Percentiles rank a stretch among this genome's conserved stretches.
phyloP scores from a whole-genome alignment of 2,797 vertebrate genomes.

The Gallinago solitaria region DNA sequence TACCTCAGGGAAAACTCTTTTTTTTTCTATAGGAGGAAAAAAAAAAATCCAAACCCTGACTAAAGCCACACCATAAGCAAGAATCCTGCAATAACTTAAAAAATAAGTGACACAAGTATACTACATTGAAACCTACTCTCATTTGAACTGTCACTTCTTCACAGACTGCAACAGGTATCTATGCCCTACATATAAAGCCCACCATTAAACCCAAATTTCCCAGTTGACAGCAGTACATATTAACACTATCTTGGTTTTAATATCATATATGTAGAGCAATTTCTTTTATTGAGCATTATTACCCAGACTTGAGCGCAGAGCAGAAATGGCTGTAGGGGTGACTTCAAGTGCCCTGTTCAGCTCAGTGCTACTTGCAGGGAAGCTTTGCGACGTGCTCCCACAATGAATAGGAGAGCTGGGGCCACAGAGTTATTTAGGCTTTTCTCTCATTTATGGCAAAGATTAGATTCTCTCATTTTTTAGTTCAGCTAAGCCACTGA shows the following conservation, averaged over 20 bases:
- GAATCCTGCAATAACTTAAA: background rate
- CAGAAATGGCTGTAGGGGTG: background rate
- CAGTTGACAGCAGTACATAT: background rate
- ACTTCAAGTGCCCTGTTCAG: background rate
- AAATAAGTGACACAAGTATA: background rate
- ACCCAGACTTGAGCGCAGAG: background rate
- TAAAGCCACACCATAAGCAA: background rate
- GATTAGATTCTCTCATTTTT: background rate
- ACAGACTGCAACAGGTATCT: background rate
- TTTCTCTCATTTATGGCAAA: background rate
- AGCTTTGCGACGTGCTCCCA: background rate
- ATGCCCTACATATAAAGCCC: background rate
- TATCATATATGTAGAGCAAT: background rate
- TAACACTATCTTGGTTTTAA: background rate
- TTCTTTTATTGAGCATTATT: background rate
- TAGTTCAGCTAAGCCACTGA: background rate
- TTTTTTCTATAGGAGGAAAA: background rate
- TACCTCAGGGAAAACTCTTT: background rate
- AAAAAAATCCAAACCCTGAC: background rate
- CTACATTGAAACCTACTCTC: background rate
- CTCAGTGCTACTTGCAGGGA: accelerated
- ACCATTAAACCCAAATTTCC: background rate
- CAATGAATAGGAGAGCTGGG: accelerated
- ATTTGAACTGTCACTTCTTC: background rate
- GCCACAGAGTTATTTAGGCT: background rate